Percentiles rank a stretch among this genome's conserved stretches.
phyloP scores from a whole-genome alignment of 1,140 invertebrate species.

The Trissolcus basalis region DNA sequence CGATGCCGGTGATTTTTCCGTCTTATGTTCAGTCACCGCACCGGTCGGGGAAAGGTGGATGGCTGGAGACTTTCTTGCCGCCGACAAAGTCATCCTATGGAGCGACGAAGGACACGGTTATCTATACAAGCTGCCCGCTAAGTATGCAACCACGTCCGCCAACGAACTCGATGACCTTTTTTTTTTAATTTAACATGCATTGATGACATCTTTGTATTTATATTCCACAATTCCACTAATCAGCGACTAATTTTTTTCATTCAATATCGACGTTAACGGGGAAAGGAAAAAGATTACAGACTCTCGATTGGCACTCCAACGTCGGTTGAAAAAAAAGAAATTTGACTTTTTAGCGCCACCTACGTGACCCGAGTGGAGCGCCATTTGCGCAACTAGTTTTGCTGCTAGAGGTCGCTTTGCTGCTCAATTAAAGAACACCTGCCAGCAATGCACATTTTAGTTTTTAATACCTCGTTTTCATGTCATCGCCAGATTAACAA shows the following conservation, averaged over 20 bases:
- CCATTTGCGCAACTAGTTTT: conserved; percentile 28
- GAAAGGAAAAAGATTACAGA: no score
- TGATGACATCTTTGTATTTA: conserved; percentile 6
- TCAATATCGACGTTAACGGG: no score
- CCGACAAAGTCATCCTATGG: conserved; percentile 94
- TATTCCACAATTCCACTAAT: neutral
- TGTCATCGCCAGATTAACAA: conserved; percentile 22
- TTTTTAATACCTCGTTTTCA: conserved; percentile 56
- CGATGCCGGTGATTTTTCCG: conserved; percentile 94
- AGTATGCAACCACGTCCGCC: conserved; percentile 81
- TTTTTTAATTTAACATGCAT: conserved; percentile 30
- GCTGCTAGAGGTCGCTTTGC: conserved; percentile 57
- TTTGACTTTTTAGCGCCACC: no score
- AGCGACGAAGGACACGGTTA: conserved; percentile 96
- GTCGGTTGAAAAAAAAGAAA: no score
- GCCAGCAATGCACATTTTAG: conserved; percentile 71
- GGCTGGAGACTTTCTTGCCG: conserved; percentile 94
- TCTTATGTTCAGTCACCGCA: conserved; percentile 90
- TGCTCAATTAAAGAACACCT: conserved; percentile 70
- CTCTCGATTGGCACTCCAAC: no score
- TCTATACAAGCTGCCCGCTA: conserved; percentile 94
- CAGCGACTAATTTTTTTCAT: no score
- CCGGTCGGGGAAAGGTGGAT: conserved; percentile 92
- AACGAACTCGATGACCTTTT: no score
- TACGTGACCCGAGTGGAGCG: neutral